Base-by-base conservation (phyloP, 2,113 vertebrate species). In the Capreolus pygargus region DNA sequence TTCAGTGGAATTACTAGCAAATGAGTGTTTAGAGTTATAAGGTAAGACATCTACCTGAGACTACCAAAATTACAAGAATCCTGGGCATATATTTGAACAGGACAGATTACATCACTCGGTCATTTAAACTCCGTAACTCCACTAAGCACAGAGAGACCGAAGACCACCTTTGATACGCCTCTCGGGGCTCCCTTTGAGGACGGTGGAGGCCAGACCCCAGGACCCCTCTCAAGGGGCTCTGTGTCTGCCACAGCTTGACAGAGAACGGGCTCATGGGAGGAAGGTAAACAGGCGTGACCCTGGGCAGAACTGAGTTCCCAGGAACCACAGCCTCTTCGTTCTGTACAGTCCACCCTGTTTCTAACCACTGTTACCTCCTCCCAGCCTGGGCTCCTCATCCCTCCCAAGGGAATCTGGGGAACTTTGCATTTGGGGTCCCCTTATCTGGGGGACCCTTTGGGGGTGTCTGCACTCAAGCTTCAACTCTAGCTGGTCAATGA, bases 141-240 rank as follows among this genome's bases (percentile, higher is more conserved):
- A 1, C 39, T 28, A 8, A 58, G 30, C 5, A n/a, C 30, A 14
- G 70, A 3, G 13, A 7, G 67, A 33, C 7, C 2, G 15, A 1
- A 12, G 19, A 28, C 12, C 25, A 33, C 50, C 28, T 33, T 25
- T 2, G 13, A 57, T 13, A 13, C 0, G 11, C 10, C 25, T 17
- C 81, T 45, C 5, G 3, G 10, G 12, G 45, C 11, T 13, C 64
- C 81, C 23, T 19, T 4, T 3, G 7, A 0, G 23, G 61, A 60
- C 6, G 0, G 4, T 21, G 23, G 78, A 25, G 17, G 2, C 12
- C 16, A 74, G 17, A 27, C 0, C 0, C 19, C 23, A 19, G 23
- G 5, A 19, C 19, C 17, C 21, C 1, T 14, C 67, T 19, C 2
- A 3, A 0, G 0, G 7, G 5, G 23, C 2, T 0, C 3, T 6